Evolutionary conservation across 2,797 vertebrate species (phyloP), one percentile per base, ranked within the genome.

Genomic region (Podargus strigoides): DNA sequence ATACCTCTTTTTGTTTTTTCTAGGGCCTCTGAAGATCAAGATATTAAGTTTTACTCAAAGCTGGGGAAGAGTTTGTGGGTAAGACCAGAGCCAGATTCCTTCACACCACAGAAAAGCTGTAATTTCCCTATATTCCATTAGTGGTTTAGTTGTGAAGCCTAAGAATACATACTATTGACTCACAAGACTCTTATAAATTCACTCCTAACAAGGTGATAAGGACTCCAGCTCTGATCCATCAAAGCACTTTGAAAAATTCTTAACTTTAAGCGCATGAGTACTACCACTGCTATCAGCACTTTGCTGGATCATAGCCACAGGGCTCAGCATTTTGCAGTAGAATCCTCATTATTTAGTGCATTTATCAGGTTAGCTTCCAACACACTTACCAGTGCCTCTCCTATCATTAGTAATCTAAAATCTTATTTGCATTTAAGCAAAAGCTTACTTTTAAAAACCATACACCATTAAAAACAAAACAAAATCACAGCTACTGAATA

Each of bases 131-230:
- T 75, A 85, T 50, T 92, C 90, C 89, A 86, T 92, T 91, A 91
- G 87, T 81, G 85, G 92, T 92, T 92, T 93, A 47, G 39, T 24
- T 92, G 58, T 52, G 82, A 95, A 96, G 90, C 80, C 80, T 90
- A 94, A 93, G 90, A 96, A 94, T 85, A 95, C 94, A 90, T 79
- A 85, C 63, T 89, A 79, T 70, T 73, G 86, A 95, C 72, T 82
- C 69, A 49, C 21, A 80, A 37, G 50, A 49, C 21, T 74, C 32
- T 70, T 80, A 93, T 41, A 82, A 93, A 91, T 85, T 90, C 55
- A 49, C 15, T 93, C 39, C 39, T 81, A 90, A 67, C 70, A 95
- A 94, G 83, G 70, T 85, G 90, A 89, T 79, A 94, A 81, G 58
- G 72, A 89, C 68, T 89, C 16, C 19, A 42, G 60, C 44, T 94